phyloP scores from a whole-genome alignment of 2,888 invertebrate genomes.

The Miltochrista miniata region DNA sequence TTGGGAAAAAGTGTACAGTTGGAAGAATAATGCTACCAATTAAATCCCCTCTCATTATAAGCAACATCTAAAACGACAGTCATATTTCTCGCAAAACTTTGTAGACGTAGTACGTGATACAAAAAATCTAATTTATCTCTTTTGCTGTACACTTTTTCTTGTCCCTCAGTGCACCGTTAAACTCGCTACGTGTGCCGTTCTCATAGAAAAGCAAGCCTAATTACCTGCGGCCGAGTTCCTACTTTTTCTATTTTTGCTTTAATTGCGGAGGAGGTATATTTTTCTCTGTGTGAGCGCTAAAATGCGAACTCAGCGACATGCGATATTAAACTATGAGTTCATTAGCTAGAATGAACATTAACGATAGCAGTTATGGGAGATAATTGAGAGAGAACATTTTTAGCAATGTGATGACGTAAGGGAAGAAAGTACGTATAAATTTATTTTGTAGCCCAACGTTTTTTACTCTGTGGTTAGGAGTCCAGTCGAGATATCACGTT shows the following conservation, averaged over 20 bases:
- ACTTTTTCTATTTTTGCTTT: constrained; percentile 51
- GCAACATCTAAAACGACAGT: not conserved
- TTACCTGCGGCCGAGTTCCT: constrained; percentile 58
- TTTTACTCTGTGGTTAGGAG: no score
- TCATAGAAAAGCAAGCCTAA: constrained; percentile 60
- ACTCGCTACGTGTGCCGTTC: constrained; percentile 58
- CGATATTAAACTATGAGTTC: not conserved
- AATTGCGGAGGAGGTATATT: constrained; percentile 42
- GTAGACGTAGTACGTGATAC: not conserved
- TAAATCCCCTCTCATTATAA: not conserved
- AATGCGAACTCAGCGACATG: constrained; percentile 20
- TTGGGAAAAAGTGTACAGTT: no score
- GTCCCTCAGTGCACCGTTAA: constrained; percentile 48
- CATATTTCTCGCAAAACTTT: not conserved
- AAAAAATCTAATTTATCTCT: not conserved
- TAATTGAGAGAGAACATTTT: no score
- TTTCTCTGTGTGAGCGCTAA: constrained; percentile 22
- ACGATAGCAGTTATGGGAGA: no score
- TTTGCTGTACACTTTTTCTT: constrained; percentile 9
- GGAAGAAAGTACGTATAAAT: no score
- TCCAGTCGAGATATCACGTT: no score
- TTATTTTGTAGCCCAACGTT: no score
- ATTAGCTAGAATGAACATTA: no score
- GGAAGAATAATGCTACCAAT: not conserved
- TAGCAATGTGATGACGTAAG: not conserved